These are phyloP conservation scores for Epinotia bilunana DNA, from an alignment of 2,888 invertebrate genomes.

Conservation along the genomic window DNA sequence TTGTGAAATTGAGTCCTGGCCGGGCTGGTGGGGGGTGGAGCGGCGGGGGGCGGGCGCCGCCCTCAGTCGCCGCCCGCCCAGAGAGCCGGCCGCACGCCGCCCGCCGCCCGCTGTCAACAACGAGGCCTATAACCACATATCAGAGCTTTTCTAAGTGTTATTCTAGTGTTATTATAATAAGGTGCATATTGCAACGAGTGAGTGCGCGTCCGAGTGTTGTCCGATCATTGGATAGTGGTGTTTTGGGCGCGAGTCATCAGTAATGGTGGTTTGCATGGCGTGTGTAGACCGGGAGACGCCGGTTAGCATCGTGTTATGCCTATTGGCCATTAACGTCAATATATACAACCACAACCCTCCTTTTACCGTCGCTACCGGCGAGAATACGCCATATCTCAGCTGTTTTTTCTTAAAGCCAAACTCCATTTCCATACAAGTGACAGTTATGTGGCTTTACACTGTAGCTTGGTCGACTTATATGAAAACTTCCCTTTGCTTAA, in stretches of 20 bases:
- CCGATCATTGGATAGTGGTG: neutral
- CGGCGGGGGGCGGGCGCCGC: conserved; percentile 45
- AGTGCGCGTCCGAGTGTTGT: conserved; percentile 12
- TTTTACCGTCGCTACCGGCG: neutral
- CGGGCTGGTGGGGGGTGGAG: conserved; percentile 48
- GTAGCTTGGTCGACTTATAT: neutral
- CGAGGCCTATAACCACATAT: conserved; percentile 75
- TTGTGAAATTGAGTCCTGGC: conserved; percentile 1
- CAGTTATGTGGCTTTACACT: neutral
- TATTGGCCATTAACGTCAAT: neutral
- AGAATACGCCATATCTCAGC: neutral
- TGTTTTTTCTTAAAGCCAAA: neutral
- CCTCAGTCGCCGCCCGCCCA: conserved; percentile 77
- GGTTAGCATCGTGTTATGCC: neutral
- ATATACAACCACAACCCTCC: neutral
- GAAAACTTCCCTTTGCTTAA: neutral
- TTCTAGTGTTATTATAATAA: conserved; percentile 50
- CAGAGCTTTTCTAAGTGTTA: conserved; percentile 60
- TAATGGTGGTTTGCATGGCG: neutral
- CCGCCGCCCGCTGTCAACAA: conserved; percentile 51
- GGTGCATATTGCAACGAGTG: conserved; percentile 44
- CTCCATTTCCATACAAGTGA: neutral
- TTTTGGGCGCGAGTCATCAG: conserved; percentile 5
- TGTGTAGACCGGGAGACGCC: conserved; percentile 2
- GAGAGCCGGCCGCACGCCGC: conserved; percentile 56